Percentiles rank a stretch among this genome's conserved stretches.
Evolutionary conservation across 2,113 vertebrate genomes (phyloP).

Genomic region (Ariopsis seemanni): DNA sequence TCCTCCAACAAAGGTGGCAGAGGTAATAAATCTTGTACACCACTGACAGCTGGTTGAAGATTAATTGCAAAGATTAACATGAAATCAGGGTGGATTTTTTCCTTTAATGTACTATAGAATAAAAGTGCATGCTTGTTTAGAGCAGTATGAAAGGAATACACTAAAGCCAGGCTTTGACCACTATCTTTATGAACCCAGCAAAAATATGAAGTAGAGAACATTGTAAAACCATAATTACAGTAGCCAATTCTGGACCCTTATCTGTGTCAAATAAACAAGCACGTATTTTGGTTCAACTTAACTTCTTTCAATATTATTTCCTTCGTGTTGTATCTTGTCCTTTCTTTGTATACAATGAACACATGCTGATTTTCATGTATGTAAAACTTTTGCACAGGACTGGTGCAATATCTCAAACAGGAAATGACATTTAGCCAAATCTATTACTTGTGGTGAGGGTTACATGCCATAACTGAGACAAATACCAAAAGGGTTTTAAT

Average conservation of each 20-base stretch:
- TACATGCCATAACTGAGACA: conserved; percentile 9
- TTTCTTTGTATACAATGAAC: conserved; percentile 43
- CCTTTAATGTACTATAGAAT: background rate
- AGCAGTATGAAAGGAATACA: background rate
- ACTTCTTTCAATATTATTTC: background rate
- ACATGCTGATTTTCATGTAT: conserved; percentile 17
- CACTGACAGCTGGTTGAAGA: background rate
- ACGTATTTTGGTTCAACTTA: background rate
- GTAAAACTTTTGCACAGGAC: conserved; percentile 25
- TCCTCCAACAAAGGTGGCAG: too few species aligned
- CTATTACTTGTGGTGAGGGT: background rate
- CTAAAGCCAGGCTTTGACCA: conserved; percentile 22
- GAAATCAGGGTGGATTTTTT: background rate
- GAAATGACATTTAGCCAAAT: background rate
- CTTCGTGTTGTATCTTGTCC: conserved; percentile 21
- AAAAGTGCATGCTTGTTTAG: background rate
- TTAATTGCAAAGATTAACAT: background rate
- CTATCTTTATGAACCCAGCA: conserved; percentile 59
- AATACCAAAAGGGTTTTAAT: conserved; percentile 19
- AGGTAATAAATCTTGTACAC: too few species aligned
- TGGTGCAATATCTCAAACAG: conserved; percentile 3
- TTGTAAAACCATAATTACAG: conserved; percentile 58
- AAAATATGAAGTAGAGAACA: conserved; percentile 56
- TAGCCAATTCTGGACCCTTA: conserved; percentile 53
- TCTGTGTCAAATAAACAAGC: conserved; percentile 54